These are phyloP conservation scores for Apeira syringaria DNA, from an alignment of 2,888 invertebrate species.

Conservation along the genomic window DNA sequence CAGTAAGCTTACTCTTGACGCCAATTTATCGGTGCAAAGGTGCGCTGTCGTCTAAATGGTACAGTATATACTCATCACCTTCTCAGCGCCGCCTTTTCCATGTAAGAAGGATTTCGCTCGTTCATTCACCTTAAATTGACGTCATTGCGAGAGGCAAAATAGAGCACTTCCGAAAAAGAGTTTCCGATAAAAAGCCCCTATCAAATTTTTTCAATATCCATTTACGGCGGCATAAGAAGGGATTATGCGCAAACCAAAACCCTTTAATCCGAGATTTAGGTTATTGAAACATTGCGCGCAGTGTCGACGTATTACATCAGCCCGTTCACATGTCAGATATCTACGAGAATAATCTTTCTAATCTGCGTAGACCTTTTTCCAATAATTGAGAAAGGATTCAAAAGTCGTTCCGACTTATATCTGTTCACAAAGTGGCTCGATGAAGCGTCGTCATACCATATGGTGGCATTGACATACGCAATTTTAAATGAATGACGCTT, in stretches of 20 bases:
- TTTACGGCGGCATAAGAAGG: slow-evolving; percentile 74
- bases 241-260: slow-evolving; percentile 72
- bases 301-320: slow-evolving; percentile 57
- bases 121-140: slow-evolving; percentile 81
- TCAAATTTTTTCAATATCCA: slow-evolving; percentile 79
- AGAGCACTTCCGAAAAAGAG: slow-evolving; percentile 74
- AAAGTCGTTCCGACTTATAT: slow-evolving; percentile 38
- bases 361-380: slow-evolving; percentile 42
- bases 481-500: slow-evolving; percentile 12
- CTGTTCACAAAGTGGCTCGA: slow-evolving; percentile 14
- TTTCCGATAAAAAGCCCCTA: slow-evolving; percentile 73
- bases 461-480: slow-evolving; percentile 28
- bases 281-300: slow-evolving; percentile 65
- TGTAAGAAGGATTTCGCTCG: slow-evolving; percentile 76
- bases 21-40: slow-evolving; percentile 72
- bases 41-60: slow-evolving; percentile 74
- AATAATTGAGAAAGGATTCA: slow-evolving; percentile 39
- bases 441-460: slow-evolving; percentile 20
- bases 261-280: slow-evolving; percentile 71
- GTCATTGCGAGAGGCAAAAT: slow-evolving; percentile 77
- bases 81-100: slow-evolving; percentile 75
- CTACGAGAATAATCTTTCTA: slow-evolving; percentile 34
- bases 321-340: slow-evolving; percentile 43
- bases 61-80: slow-evolving; percentile 79
- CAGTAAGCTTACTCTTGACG: slow-evolving; percentile 58